Evolutionary conservation across 1,140 invertebrate genomes (phyloP).

Genomic region (Drosophila ironensis): DNA sequence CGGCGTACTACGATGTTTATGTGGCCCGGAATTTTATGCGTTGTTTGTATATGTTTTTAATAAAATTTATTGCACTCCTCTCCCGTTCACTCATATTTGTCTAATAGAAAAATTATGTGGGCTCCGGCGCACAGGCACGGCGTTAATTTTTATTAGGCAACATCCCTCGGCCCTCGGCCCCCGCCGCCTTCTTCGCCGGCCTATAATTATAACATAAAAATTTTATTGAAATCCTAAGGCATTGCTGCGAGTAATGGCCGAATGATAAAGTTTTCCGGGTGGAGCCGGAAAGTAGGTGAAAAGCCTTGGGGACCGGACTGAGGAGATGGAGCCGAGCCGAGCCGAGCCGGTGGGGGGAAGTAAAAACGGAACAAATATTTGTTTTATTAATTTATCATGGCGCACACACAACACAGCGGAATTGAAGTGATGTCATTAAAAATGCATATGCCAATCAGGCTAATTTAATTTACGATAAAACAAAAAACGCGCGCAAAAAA

Average conservation of each 20-base stretch:
- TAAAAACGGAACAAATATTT: constrained; percentile 65
- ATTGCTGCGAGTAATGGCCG: too few species aligned
- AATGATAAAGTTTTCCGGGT: too few species aligned
- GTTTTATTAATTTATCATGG: constrained; percentile 70
- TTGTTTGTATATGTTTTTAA: constrained; percentile 62
- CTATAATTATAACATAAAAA: constrained; percentile 71
- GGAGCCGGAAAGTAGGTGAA: too few species aligned
- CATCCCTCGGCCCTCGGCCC: constrained; percentile 11
- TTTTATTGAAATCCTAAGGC: constrained; percentile 75
- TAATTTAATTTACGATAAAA: constrained; percentile 61
- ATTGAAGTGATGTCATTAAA: constrained; percentile 55
- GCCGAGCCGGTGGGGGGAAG: too few species aligned
- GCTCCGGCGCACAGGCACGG: constrained; percentile 11
- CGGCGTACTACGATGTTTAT: not conserved
- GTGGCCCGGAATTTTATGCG: constrained; percentile 27
- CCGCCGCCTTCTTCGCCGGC: constrained; percentile 21
- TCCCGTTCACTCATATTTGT: constrained; percentile 46
- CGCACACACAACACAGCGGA: constrained; percentile 4
- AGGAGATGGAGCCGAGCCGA: too few species aligned
- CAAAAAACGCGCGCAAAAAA: constrained; percentile 1
- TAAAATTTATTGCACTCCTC: constrained; percentile 73
- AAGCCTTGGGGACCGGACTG: too few species aligned
- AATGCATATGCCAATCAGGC: constrained; percentile 61
- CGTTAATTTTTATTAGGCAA: constrained; percentile 57
- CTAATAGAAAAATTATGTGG: constrained; percentile 71